A percentile compares a stretch with the other conserved stretches of the same genome.
Conservation (phyloP, 2,888 invertebrate genomes). For the Calephelis perditalis region DNA sequence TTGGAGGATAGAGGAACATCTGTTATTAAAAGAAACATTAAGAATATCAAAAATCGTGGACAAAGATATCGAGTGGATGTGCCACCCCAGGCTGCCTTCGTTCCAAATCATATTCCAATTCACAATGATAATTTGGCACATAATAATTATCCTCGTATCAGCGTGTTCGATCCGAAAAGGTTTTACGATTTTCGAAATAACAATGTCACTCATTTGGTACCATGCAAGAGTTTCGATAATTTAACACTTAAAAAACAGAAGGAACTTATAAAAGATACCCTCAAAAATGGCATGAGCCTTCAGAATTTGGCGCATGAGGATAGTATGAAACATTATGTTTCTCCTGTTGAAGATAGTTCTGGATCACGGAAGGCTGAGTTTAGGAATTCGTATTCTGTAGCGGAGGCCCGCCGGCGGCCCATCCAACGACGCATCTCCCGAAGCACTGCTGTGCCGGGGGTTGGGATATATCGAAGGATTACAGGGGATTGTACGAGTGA, state of each 20-base stretch:
- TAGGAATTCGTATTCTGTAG: constrained; percentile 61
- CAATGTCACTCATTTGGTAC: constrained; percentile 49
- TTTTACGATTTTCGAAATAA: constrained; percentile 63
- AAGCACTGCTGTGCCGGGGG: constrained; percentile 52
- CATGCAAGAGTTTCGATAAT: constrained; percentile 72
- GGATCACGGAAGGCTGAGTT: constrained; percentile 44
- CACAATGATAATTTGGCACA: constrained; percentile 57
- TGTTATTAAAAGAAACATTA: constrained; percentile 64
- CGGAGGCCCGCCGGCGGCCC: constrained; percentile 51
- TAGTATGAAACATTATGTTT: constrained; percentile 54
- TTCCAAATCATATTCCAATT: constrained; percentile 30
- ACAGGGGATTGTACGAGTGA: constrained; percentile 45
- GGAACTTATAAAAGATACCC: constrained; percentile 40
- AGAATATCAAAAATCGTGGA: constrained; percentile 59
- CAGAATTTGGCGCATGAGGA: constrained; percentile 63
- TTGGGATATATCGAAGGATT: constrained; percentile 65
- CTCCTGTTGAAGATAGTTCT: constrained; percentile 46
- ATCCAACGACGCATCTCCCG: constrained; percentile 47
- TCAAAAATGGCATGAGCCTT: constrained; percentile 58
- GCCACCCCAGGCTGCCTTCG: constrained; percentile 25
- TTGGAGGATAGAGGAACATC: constrained; percentile 61
- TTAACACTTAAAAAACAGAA: constrained; percentile 52
- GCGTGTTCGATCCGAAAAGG: constrained; percentile 57
- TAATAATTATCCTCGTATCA: constrained; percentile 54
- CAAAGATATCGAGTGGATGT: constrained; percentile 49